Evolutionary conservation across 2,888 invertebrate genomes (phyloP), one percentile per base, ranked within the genome.

Genomic region (Hypomecis punctinalis): DNA sequence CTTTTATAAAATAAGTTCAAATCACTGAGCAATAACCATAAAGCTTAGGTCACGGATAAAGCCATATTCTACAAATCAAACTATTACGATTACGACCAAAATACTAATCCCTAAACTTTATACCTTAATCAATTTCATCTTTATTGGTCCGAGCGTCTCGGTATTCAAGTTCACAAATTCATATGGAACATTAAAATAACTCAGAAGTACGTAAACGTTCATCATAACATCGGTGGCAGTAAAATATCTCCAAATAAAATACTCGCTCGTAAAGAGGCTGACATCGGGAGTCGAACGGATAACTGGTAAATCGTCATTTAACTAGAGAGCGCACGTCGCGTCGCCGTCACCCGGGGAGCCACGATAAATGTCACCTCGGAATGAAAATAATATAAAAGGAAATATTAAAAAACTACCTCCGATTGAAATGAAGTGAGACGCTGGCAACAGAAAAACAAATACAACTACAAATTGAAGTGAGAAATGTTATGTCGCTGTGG

Each of bases 331-430:
- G 74, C 81, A 78, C 83, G 80, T 78, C 81, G 77, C 79, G 37
- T 74, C 77, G 78, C 84, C 81, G 80, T 88, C 88, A 85, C 89
- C 86, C 85, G 84, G 88, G 90, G 89, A 88, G 87, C 79, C 81
- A 83, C 89, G 88, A 91, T 91, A 90, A 89, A 91, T 86, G 91
- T 91, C 91, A 89, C 86, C 81, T 86, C 79, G 91, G 90, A 91
- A 91, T 91, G 89, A 90, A 91, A 90, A 89, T 83, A 83, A 57
- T 72, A 84, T 76, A 79, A 88, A 81, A 80, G 79, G 78, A 79
- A 81, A 84, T 68, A 68, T 69, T 66, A 72, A 67, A 89, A 89
- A 89, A 88, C 80, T 78, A 83, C 80, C 81, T 75, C 74, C 82
- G 83, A 87, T 88, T 84, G 86, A 88, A 90, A 89, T 85, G 87